Evolutionary conservation across 2,888 invertebrate genomes (phyloP), one percentile per base, ranked within the genome.

Genomic region (Aplocera efformata): DNA sequence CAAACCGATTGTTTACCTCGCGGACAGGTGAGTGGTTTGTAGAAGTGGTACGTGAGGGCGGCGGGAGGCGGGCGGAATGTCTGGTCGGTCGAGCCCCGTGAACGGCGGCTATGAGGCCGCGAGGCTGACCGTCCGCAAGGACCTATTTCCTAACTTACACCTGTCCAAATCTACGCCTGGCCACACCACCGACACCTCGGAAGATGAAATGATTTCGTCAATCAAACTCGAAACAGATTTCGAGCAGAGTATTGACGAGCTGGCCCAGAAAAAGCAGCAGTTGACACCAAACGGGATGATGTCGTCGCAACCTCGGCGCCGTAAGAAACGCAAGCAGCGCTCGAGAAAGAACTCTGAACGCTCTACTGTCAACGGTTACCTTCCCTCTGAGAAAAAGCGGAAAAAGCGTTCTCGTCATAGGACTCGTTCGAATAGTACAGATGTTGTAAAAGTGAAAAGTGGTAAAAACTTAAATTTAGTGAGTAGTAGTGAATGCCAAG

Each of bases 1-100:
- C 88, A 88, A 88, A 86, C 76, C 71, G 86, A 88, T 88, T 88
- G 88, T 88, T 88, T 88, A 88, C 88, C 74, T 88, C 86, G 72
- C 82, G 76, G 84, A 81, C 85, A 86, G 86, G 85, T 85, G 86
- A 85, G 80, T 76, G 83, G 81, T 72, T 79, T 75, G 76, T 82
- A 82, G 81, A 82, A 85, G 85, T 82, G 79, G 81, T 75, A 74
- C 71, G 75, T 53, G 74, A 76, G 80, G 82, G 84, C 73, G 81
- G 80, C 75, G 83, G 81, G 81, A 72, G 79, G 81, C 78, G 86
- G 81, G 78, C 76, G 84, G 83, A 66, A 88, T 88, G 88, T 84
- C 88, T 80, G 82, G 73, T 72, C 73, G 81, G 68, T 78, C 86
- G 69, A 86, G 88, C 77, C 86, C 88, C 63, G 70, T 75, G 60